Evolutionary conservation across 2,797 vertebrate genomes (phyloP).

Genomic region (Hylomyscus alleni): DNA sequence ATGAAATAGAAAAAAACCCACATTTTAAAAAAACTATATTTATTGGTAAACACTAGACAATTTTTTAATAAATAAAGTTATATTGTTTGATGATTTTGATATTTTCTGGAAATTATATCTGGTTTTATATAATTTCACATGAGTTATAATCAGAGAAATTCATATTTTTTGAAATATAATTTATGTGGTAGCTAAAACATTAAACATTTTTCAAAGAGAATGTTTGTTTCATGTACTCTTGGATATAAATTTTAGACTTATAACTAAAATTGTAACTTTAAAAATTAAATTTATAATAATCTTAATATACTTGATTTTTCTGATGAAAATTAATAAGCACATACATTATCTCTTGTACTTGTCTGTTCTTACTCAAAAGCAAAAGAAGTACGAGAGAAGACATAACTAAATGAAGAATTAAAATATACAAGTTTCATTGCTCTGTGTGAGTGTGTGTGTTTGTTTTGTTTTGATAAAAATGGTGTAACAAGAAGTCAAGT

Average conservation of each 20-base stretch:
- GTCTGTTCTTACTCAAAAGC: neutral
- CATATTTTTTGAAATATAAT: neutral
- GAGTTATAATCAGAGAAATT: neutral
- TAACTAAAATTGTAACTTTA: neutral
- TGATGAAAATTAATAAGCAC: neutral
- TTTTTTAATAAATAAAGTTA: neutral
- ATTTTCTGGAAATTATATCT: neutral
- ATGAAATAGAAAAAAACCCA: neutral
- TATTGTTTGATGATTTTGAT: neutral
- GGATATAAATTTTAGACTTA: neutral
- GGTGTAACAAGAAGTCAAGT: no score
- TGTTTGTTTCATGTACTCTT: neutral
- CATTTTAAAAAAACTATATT: neutral
- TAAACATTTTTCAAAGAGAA: neutral
- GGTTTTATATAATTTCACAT: neutral
- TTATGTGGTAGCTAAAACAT: neutral
- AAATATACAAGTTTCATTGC: neutral
- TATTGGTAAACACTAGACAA: neutral
- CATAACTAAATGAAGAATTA: neutral
- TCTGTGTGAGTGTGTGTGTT: neutral
- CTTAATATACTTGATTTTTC: neutral
- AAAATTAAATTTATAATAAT: neutral
- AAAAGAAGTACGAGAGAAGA: neutral
- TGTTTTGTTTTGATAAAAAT: neutral
- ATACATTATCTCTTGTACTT: no score